Evolutionary conservation across 37 sponge, comb jelly and placozoan species (phyloP), one percentile per base, ranked within the genome.

Genomic region (Petrosia ficiformis): DNA sequence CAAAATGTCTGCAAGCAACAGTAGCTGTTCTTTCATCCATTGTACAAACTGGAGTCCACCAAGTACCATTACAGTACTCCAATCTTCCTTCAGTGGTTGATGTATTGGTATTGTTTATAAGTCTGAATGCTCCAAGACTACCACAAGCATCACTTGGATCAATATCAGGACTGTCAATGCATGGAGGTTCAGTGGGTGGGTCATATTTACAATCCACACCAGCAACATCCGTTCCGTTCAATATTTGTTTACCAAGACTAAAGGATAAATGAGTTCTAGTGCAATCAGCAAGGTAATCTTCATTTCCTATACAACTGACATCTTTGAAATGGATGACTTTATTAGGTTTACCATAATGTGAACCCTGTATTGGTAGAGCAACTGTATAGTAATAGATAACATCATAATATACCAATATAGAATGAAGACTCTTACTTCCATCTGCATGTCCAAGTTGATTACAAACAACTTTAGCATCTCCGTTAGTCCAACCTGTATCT

Each of bases 401-500:
- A 61, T n/a, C n/a, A 61, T 8, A 26, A 24, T 6, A 8, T n/a
- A n/a, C n/a, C 6, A 24, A 61, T 26, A 5, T 26, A 61, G 5
- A 61, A 61, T 48, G 10, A 48, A 19, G 10, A 19, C 16, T 19
- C 22, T 5, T 61, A 61, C 63, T n/a, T 61, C 28, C 63, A 26
- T 29, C 63, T 26, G 28, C 5, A 29, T 26, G n/a, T 44, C 79
- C 80, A 5, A 86, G 59, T 35, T 79, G 86, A 24, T 67, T 57
- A 54, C 86, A 86, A 43, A 79, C 70, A 5, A 79, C 86, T 29
- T 40, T 52, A 25, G 86, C 80, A 42, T 36, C 69, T 30, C 68
- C 68, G 44, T 67, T 32, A 33, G 68, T 73, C 86, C 86, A 86
- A 2, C 68, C 43, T 44, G 73, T 67, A 26, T 86, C 83, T 44